Percentiles rank a stretch among this genome's conserved stretches.
Conservation (phyloP, 1,140 invertebrate genomes). For the Antheraea pernyi region DNA sequence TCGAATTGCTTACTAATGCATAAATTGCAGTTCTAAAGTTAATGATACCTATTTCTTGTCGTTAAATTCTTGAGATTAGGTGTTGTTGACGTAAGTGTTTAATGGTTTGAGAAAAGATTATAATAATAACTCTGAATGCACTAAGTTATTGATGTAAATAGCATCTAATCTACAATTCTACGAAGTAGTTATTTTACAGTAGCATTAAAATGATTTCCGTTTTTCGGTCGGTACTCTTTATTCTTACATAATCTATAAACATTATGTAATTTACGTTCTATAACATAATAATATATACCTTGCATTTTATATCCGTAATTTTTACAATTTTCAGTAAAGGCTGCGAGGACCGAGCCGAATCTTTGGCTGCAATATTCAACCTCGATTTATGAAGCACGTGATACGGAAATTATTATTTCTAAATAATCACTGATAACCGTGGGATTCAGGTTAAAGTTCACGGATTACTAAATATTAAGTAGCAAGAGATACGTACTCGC, state of each 20-base stretch:
- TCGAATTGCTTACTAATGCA: conserved; percentile 19
- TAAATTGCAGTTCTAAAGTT: conserved; percentile 23
- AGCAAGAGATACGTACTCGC: neutral
- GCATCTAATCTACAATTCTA: neutral
- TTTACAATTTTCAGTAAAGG: neutral
- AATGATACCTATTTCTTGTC: conserved; percentile 26
- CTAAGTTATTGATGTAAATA: neutral
- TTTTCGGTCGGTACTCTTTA: too few relatives aligned
- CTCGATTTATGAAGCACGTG: neutral
- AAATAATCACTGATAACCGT: conserved; percentile 15
- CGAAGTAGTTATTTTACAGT: neutral
- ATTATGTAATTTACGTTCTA: too few relatives aligned
- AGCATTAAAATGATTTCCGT: too few relatives aligned
- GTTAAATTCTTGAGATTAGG: conserved; percentile 28
- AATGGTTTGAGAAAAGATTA: conserved; percentile 12
- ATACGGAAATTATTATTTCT: conserved; percentile 13
- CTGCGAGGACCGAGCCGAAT: neutral
- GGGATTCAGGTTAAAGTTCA: conserved; percentile 19
- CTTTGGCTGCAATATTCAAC: neutral
- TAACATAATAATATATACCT: too few relatives aligned
- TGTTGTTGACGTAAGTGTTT: conserved; percentile 24
- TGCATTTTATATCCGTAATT: too few relatives aligned
- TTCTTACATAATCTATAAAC: too few relatives aligned
- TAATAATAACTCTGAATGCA: neutral
- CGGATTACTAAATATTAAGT: neutral